phyloP scores from a whole-genome alignment of 2,113 vertebrate species.

The Gallinago undulata region DNA sequence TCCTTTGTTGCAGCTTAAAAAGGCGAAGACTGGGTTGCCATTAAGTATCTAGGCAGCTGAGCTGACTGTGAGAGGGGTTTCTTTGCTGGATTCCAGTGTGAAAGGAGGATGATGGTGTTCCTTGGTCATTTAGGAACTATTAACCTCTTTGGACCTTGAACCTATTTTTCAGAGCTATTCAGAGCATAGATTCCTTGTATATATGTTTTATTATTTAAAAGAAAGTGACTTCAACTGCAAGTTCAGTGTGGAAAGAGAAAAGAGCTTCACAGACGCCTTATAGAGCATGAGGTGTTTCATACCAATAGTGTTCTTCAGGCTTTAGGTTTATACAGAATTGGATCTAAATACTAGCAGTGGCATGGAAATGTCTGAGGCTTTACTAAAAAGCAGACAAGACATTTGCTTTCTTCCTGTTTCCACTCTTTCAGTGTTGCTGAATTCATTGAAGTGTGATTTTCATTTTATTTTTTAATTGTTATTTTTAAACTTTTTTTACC shows the following conservation, averaged over 20 bases:
- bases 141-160: neutral
- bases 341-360: neutral
- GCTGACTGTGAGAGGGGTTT: neutral
- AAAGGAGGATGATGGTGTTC: neutral
- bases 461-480: neutral
- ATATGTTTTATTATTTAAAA: neutral
- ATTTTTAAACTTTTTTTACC: neutral
- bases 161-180: neutral
- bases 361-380: neutral
- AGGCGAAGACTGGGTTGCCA: neutral
- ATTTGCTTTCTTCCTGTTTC: neutral
- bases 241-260: neutral
- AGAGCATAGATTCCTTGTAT: neutral
- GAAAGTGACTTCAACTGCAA: neutral
- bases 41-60: neutral
- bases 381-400: neutral
- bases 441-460: neutral
- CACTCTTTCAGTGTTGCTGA: neutral
- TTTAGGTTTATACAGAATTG: neutral
- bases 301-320: neutral
- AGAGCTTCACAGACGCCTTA: neutral
- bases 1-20: conserved; percentile 34
- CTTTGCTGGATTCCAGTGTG: neutral
- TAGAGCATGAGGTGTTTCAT: neutral
- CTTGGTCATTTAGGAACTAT: neutral